Evolutionary conservation across 2,888 invertebrate species (phyloP), one percentile per base, ranked within the genome.

Genomic region (Carterocephalus palaemon): DNA sequence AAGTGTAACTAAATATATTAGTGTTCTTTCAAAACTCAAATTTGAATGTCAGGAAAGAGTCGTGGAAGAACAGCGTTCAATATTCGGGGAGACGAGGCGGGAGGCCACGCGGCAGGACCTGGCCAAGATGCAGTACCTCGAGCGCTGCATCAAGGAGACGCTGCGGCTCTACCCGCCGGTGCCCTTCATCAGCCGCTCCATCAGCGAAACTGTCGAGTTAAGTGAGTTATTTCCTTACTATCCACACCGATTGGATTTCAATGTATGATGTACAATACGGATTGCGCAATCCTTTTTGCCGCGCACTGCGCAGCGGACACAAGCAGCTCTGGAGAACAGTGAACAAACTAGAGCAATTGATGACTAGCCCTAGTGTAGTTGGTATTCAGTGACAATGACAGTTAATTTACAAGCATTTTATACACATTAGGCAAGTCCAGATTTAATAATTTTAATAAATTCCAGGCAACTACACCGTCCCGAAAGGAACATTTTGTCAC

Each of bases 71-170:
- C 59, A 91, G 37, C 81, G 89, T 38, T 85, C 88, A n/a, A 90
- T 92, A 62, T 91, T 92, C 54, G 90, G 89, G 0, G 89, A 90
- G 56, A 88, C 90, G 1, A 86, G 89, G 49, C 79, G 90, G 26
- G 84, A 88, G 0, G 88, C 89, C 1, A 90, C 90, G 0, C 90
- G 89, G 69, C 87, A 88, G 26, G 89, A 90, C 52, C 68, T 92
- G n/a, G 70, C 89, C 48, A 84, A 88, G 42, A 89, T 92, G 89
- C 85, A 88, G 45, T 92, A 92, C 58, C 76, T 92, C 50, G 92
- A 92, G 53, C 89, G 89, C 54, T 92, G 91, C 54, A 90, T 93
- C 33, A 92, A 92, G 37, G 92, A 92, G 63, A 85, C 91, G 0
- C 60, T 92, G 37, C 72, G 92, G 33, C 64, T 92, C 5, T 91